phyloP scores from a whole-genome alignment of 2,113 vertebrate species.

The Sinocyclocheilus grahami region DNA sequence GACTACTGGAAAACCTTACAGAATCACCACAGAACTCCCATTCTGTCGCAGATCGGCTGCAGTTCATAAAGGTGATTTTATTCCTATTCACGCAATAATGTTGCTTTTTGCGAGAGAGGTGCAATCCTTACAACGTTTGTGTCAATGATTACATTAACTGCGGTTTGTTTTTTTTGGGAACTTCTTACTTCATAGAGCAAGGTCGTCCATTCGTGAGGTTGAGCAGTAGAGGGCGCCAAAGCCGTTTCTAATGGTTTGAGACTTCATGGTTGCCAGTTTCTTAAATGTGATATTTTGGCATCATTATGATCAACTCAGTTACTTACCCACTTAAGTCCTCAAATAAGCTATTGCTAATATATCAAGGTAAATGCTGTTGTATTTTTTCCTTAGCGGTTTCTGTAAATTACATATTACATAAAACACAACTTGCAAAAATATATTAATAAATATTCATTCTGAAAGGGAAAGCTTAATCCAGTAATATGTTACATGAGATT shows the following conservation, averaged over 20 bases:
- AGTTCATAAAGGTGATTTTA: neutral
- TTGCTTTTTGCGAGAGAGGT: too few species aligned
- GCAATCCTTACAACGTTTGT: neutral
- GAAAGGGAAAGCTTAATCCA: neutral
- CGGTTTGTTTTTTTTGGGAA: neutral
- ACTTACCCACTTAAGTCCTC: neutral
- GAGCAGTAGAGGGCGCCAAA: conserved; percentile 11
- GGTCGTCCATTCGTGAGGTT: neutral
- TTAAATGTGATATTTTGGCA: neutral
- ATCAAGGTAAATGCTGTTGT: neutral
- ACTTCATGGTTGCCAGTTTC: neutral
- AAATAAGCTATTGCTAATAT: neutral
- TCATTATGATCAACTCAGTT: neutral
- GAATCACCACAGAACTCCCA: neutral
- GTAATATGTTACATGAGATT: neutral
- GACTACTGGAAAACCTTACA: neutral
- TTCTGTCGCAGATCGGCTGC: neutral
- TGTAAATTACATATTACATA: neutral
- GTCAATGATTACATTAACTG: neutral
- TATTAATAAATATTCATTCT: neutral
- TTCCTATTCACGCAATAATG: too few species aligned
- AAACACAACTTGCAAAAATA: neutral
- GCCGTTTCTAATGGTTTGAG: neutral
- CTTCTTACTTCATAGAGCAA: neutral
- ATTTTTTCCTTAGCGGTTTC: neutral